These are phyloP conservation scores for Pterocles gutturalis DNA, from an alignment of 2,113 vertebrate genomes.

Conservation along the genomic window DNA sequence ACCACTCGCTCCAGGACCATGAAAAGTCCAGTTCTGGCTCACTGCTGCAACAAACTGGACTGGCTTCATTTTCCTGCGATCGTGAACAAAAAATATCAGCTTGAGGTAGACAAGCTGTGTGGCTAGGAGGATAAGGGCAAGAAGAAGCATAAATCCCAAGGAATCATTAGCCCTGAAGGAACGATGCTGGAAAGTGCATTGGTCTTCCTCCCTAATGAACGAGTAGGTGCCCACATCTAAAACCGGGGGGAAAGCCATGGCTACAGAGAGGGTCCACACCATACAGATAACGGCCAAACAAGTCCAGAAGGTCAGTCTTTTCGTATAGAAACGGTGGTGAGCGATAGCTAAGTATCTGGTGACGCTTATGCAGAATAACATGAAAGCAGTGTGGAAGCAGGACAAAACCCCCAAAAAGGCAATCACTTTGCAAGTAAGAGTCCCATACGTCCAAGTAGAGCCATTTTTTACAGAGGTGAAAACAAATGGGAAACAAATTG, in stretches of 20 bases:
- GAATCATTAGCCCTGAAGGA: conserved; percentile 99
- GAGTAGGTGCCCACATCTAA: conserved; percentile 98
- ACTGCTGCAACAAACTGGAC: conserved; percentile 99
- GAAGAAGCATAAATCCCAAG: conserved; percentile 98
- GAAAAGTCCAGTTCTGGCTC: conserved; percentile 99
- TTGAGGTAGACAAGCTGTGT: conserved; percentile 99
- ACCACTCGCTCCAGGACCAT: conserved; percentile 96
- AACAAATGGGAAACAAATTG: conserved; percentile 99
- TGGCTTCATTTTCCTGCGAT: conserved; percentile 99
- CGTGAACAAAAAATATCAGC: conserved; percentile 99
- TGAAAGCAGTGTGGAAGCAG: conserved; percentile 99
- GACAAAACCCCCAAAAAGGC: conserved; percentile 98
- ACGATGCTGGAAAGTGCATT: conserved; percentile 99
- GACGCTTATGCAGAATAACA: conserved; percentile 98
- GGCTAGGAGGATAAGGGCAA: conserved; percentile 98
- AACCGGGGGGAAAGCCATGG: conserved; percentile 98
- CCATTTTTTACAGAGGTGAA: conserved; percentile 99
- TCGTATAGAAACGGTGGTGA: conserved; percentile 98
- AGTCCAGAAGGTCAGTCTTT: conserved; percentile 98
- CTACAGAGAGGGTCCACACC: conserved; percentile 99
- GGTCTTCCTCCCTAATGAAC: conserved; percentile 98
- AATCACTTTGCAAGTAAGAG: conserved; percentile 99
- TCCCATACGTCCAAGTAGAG: conserved; percentile 96
- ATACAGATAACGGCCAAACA: conserved; percentile 98
- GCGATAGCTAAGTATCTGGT: conserved; percentile 98